Percentiles rank a stretch among this genome's conserved stretches.
phyloP scores from a whole-genome alignment of 2,888 invertebrate species.

The Leucania comma region DNA sequence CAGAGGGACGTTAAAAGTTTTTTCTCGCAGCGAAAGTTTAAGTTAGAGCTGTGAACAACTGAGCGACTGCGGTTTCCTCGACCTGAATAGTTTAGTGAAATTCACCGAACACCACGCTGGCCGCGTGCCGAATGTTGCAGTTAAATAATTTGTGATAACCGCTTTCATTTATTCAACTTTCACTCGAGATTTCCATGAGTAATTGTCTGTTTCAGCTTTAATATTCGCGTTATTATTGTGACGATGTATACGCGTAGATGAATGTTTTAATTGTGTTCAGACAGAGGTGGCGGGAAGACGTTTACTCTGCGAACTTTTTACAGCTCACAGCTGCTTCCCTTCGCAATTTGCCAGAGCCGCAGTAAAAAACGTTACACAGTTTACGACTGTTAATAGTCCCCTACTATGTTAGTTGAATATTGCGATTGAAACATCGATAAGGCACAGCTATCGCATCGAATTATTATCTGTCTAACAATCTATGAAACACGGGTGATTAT shows the following conservation, averaged over 20 bases:
- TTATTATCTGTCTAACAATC: slow-evolving; percentile 47
- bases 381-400: slow-evolving; percentile 76
- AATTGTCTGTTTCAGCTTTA: slow-evolving; percentile 75
- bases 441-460: slow-evolving; percentile 16
- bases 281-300: slow-evolving; percentile 73
- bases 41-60: slow-evolving; percentile 81
- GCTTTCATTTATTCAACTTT: slow-evolving; percentile 86
- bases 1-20: slow-evolving; percentile 66
- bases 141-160: slow-evolving; percentile 88
- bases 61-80: slow-evolving; percentile 86
- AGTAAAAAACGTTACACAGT: slow-evolving; percentile 76
- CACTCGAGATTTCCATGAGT: slow-evolving; percentile 76
- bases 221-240: slow-evolving; percentile 55
- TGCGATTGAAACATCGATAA: slow-evolving; percentile 56
- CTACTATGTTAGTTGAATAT: slow-evolving; percentile 68
- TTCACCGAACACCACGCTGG: slow-evolving; percentile 83
- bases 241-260: slow-evolving; percentile 53
- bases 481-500: slow-evolving; percentile 38
- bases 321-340: slow-evolving; percentile 79
- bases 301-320: slow-evolving; percentile 83
- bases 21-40: slow-evolving; percentile 75
- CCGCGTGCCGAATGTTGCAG: slow-evolving; percentile 87
- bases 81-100: slow-evolving; percentile 88
- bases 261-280: slow-evolving; percentile 73
- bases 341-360: slow-evolving; percentile 77